Percentiles rank a stretch among this genome's conserved stretches.
Evolutionary conservation across 2,113 vertebrate genomes (phyloP).

Genomic region (Notothenia rossii): DNA sequence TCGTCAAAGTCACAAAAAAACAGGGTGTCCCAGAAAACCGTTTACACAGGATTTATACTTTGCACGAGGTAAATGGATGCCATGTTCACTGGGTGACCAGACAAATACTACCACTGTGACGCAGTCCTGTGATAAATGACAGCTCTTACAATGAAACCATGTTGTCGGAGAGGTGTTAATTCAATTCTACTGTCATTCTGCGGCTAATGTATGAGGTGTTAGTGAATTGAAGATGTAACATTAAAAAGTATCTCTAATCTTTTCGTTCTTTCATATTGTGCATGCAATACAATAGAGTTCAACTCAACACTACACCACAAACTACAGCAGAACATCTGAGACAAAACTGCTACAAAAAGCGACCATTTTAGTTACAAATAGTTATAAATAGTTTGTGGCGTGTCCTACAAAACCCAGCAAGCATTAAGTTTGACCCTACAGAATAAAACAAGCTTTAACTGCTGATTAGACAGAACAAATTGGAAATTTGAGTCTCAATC

Average conservation of each 20-base stretch:
- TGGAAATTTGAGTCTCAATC: background rate
- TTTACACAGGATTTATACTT: background rate
- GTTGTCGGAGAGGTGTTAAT: background rate
- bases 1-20: background rate
- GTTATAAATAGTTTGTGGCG: background rate
- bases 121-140: background rate
- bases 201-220: background rate
- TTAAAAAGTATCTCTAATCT: background rate
- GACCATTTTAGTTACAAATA: background rate
- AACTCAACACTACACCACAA: background rate
- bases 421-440: background rate
- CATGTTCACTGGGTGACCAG: background rate
- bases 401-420: background rate
- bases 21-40: background rate
- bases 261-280: background rate
- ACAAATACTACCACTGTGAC: background rate
- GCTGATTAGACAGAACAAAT: background rate
- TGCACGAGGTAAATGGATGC: background rate
- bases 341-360: background rate
- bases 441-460: background rate
- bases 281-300: background rate
- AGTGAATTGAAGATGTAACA: background rate
- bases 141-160: background rate
- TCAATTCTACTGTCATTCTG: background rate
- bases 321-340: background rate